Conservation (phyloP, 2,113 vertebrate genomes). For the Daphoenositta chrysoptera region DNA sequence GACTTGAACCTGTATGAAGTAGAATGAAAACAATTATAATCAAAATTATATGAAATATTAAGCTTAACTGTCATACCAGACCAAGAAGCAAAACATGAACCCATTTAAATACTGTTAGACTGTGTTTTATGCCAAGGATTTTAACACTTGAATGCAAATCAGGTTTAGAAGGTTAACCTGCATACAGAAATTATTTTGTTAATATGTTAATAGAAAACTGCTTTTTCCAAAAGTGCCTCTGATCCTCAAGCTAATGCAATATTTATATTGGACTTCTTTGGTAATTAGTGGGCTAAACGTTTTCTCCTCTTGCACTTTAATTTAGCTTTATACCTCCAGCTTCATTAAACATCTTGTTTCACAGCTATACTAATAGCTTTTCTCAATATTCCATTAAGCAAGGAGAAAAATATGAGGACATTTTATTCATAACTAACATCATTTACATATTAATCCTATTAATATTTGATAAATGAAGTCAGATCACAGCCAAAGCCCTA, state of each 20-base stretch:
- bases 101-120: conserved; percentile 1
- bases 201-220: conserved; percentile 10
- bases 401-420: background rate
- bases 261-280: conserved; percentile 24
- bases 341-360: conserved; percentile 55
- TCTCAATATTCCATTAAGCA: conserved; percentile 34
- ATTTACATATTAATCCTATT: conserved; percentile 41
- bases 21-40: background rate
- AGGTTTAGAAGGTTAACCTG: conserved; percentile 1
- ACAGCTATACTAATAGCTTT: conserved; percentile 13
- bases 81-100: background rate
- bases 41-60: conserved; percentile 7
- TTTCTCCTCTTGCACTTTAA: background rate
- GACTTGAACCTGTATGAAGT: background rate
- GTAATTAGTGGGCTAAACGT: background rate
- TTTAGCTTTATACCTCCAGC: conserved; percentile 19
- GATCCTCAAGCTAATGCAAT: conserved; percentile 19
- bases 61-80: background rate
- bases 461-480: conserved; percentile 47
- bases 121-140: background rate
- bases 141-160: background rate
- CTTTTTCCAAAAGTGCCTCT: background rate
- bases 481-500: background rate
- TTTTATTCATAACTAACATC: background rate
- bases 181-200: conserved; percentile 3